phyloP scores from a whole-genome alignment of 1,140 invertebrate species.

The Polypedilum pembai region DNA sequence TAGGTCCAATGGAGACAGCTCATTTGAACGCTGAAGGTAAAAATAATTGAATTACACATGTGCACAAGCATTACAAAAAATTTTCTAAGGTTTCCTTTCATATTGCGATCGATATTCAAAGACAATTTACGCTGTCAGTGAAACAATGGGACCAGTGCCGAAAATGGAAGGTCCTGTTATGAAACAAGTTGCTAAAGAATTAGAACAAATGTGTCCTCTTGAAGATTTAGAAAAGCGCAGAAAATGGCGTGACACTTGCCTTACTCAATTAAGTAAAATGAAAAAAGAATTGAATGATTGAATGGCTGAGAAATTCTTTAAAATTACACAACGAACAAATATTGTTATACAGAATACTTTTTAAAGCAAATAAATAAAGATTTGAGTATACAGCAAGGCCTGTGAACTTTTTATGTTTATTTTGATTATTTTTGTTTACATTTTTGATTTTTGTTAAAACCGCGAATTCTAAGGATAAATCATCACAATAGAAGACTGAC shows the following conservation, averaged over 20 bases:
- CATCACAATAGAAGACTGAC: too few species aligned
- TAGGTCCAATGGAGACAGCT: constrained; percentile 88
- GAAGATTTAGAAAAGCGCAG: constrained; percentile 65
- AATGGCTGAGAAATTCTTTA: background rate
- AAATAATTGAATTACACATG: constrained; percentile 46
- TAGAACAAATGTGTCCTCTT: constrained; percentile 65
- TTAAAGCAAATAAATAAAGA: too few species aligned
- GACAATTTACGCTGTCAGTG: constrained; percentile 66
- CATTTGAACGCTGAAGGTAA: constrained; percentile 91
- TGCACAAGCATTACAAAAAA: background rate
- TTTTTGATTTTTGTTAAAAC: too few species aligned
- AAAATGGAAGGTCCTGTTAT: constrained; percentile 60
- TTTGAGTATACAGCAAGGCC: too few species aligned
- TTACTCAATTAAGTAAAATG: constrained; percentile 72
- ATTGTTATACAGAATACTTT: too few species aligned
- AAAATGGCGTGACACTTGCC: constrained; percentile 73
- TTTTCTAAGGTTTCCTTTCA: constrained; percentile 29
- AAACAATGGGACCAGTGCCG: constrained; percentile 66
- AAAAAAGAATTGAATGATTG: constrained; percentile 59
- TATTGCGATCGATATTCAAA: constrained; percentile 58
- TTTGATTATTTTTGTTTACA: too few species aligned
- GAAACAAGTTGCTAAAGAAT: constrained; percentile 55
- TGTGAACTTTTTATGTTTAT: too few species aligned
- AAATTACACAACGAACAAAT: background rate
- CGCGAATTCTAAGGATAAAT: too few species aligned